Evolutionary conservation across 92 coral and sea anemone species (phyloP), one percentile per base, ranked within the genome.

Genomic region (Plumapathes pennacea): DNA sequence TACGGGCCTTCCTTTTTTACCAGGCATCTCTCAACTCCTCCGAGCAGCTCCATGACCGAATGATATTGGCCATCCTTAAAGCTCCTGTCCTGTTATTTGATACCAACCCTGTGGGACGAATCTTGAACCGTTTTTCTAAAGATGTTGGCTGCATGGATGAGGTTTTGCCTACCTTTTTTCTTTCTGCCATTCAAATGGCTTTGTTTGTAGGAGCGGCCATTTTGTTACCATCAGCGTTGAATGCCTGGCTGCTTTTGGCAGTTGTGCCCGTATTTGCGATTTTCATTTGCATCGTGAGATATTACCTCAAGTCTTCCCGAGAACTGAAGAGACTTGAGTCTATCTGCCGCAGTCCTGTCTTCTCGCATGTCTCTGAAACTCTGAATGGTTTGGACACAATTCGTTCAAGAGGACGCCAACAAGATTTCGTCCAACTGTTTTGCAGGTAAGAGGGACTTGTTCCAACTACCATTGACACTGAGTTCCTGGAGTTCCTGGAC

Each of bases 81-180:
- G 95, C 86, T 1, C 88, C 84, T 5, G 65, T 85, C 21, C 56
- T 65, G 23, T 80, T 65, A 46, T 87, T 76, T 34, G 71, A 71
- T 38, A 57, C 56, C 5, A 72, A 74, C 51, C 67, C 89, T 18
- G 20, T 29, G 19, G 15, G 46, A n/a, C 46, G 67, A 6, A 67
- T 82, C 37, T 68, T 87, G 14, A 54, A 72, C 28, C 78, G 85
- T 28, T 67, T 82, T 40, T 82, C 95, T 0, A 83, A 84, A 67
- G 95, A 82, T 52, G 64, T 87, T 12, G 74, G 82, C 5, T 52
- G 90, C 29, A 74, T 77, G 80, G 89, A 82, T 26, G 95, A 87
- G 59, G 32, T 87, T 14, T 72, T 87, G 0, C 89, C 95, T 10
- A 81, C 76, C 13, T 79, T 77, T 15, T 82, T 87, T 80, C 55